phyloP scores from a whole-genome alignment of 2,113 vertebrate species.

The Bucco capensis region DNA sequence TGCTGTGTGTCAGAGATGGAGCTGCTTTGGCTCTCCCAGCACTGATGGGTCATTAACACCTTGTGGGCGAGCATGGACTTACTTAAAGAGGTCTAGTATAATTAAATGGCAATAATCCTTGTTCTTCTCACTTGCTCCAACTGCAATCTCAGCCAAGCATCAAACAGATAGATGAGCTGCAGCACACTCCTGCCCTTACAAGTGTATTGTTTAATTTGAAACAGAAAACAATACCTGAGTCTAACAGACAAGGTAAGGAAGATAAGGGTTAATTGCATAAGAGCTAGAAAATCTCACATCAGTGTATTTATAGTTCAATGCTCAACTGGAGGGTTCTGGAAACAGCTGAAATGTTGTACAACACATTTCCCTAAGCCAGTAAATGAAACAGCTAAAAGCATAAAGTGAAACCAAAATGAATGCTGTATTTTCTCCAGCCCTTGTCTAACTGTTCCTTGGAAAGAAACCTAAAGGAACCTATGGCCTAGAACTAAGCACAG shows the following conservation, averaged over 20 bases:
- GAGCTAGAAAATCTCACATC: not conserved
- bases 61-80: not conserved
- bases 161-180: not conserved
- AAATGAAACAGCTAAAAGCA: not conserved
- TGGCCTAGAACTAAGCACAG: not conserved
- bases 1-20: not conserved
- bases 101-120: not conserved
- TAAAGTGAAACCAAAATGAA: not conserved
- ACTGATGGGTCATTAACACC: not conserved
- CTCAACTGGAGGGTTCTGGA: not conserved
- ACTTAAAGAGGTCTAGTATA: not conserved
- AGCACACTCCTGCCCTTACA: not conserved
- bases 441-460: not conserved
- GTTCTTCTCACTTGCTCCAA: not conserved
- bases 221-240: not conserved
- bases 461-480: too few relatives aligned
- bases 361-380: not conserved
- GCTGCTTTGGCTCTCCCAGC: not conserved
- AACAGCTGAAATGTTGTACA: not conserved
- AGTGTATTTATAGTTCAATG: not conserved
- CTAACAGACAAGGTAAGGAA: not conserved
- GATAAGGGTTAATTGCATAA: not conserved
- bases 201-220: not conserved
- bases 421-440: not conserved
- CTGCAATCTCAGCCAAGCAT: not conserved